These are phyloP conservation scores for Morus bassanus DNA, from an alignment of 2,797 vertebrate genomes.

Conservation along the genomic window DNA sequence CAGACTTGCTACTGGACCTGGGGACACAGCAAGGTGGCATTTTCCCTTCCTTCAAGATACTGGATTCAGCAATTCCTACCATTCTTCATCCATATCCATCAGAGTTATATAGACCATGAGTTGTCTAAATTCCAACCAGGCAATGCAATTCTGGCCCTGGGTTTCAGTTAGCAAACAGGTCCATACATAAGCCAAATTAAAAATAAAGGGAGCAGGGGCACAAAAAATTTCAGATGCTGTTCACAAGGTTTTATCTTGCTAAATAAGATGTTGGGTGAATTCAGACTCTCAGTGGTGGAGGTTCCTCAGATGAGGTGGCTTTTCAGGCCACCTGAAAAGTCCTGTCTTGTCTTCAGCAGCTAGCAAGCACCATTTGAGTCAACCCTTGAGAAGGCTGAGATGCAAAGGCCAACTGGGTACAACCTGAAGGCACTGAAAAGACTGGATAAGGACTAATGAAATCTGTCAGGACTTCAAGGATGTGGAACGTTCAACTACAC, in stretches of 20 bases:
- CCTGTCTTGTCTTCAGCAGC: not conserved
- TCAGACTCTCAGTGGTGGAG: not conserved
- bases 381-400: not conserved
- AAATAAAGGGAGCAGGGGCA: not conserved
- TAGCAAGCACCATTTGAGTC: not conserved
- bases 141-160: not conserved
- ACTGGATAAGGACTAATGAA: not conserved
- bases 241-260: not conserved
- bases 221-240: not conserved
- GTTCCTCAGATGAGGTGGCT: not conserved
- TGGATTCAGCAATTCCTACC: not conserved
- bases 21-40: not conserved
- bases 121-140: not conserved
- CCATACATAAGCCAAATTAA: not conserved
- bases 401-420: not conserved
- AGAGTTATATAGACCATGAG: not conserved
- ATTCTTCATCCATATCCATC: not conserved
- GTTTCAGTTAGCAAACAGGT: not conserved
- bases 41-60: not conserved
- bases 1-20: not conserved
- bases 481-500: not conserved
- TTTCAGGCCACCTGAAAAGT: not conserved
- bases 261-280: not conserved
- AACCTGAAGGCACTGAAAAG: not conserved
- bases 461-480: not conserved